Base-by-base conservation (phyloP, 2,797 vertebrate genomes). In the Carcharodon carcharias region DNA sequence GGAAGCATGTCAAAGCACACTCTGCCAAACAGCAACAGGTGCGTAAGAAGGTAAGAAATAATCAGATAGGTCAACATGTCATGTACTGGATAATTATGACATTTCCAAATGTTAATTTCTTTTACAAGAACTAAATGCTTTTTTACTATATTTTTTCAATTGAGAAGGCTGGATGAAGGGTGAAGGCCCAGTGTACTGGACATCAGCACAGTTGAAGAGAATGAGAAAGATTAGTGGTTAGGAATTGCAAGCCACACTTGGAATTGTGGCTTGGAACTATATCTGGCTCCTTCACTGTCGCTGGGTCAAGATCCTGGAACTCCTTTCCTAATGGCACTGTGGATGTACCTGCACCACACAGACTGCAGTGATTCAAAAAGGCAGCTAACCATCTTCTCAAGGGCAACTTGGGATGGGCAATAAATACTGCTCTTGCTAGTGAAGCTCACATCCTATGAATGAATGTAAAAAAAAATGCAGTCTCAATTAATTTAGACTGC, bases 1-100 rank as follows among this genome's bases (percentile, higher is more conserved):
- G 99, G 97, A 99, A 99, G 97, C 99, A 99, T 0, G 99, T 99
- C 97, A 99, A 99, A 97, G 99, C 99, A 96, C 99, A 99, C 97
- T 99, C 99, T 0, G 99, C 99, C 97, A 99, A 99, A 98, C 99
- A 99, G 97, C 99, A 99, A 97, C 99, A 99, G 98, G 98, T 99
- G 98, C 98, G 98, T 97, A 98, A 99, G 97, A 99, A 99, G 99
- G 99, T 99, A 98, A 98, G 98, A 96, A 40, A 23, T 63, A 92
- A 93, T 67, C 91, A 45, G 91, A 93, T 45, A 67, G 21, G 63
- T 65, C 91, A 93, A 31, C 11, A 3, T 26, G n/a, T 63, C 58
- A 65, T 40, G 58, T 63, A 92, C n/a, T 63, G 35, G 89, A 92
- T 35, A n/a, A n/a, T 63, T 31, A 92, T 23, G 5, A 8, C 23